A percentile compares a stretch with the other conserved stretches of the same genome.
Conservation (phyloP, 1,140 invertebrate species). For the Steinernema khuongi region DNA sequence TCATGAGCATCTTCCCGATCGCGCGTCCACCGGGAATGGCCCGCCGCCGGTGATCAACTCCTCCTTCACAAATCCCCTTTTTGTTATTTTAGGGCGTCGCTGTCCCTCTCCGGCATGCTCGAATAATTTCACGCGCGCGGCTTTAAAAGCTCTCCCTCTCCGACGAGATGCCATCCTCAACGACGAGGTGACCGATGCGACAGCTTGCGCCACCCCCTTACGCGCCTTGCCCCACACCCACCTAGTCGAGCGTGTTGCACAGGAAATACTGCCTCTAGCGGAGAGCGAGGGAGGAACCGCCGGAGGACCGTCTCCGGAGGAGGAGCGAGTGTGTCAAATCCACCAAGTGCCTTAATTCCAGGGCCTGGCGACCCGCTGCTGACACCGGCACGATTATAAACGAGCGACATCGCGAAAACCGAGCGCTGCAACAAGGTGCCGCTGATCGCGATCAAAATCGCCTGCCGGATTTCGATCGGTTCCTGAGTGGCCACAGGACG, state of each 20-base stretch:
- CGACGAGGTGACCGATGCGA: not conserved
- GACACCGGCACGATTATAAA: not conserved
- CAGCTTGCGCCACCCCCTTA: not conserved
- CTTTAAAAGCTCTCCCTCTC: conserved; percentile 10
- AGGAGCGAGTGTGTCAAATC: too few species aligned
- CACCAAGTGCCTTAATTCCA: not conserved
- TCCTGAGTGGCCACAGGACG: not conserved
- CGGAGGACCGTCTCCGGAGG: too few species aligned
- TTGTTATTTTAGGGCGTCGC: not conserved
- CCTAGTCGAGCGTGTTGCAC: too few species aligned
- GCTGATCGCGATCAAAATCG: not conserved
- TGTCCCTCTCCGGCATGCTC: not conserved
- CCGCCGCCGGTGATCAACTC: not conserved
- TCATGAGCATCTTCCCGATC: not conserved
- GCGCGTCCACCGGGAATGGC: not conserved
- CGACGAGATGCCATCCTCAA: not conserved
- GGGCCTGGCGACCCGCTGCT: not conserved
- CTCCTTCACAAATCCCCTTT: conserved; percentile 15
- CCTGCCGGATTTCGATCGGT: not conserved
- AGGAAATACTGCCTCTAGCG: too few species aligned
- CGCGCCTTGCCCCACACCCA: not conserved
- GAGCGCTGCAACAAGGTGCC: not conserved
- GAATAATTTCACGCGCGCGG: conserved; percentile 11
- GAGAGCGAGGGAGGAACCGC: too few species aligned
- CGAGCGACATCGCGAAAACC: not conserved